Base-by-base conservation (phyloP, 2,888 invertebrate genomes). In the Gymnocheta viridis region DNA sequence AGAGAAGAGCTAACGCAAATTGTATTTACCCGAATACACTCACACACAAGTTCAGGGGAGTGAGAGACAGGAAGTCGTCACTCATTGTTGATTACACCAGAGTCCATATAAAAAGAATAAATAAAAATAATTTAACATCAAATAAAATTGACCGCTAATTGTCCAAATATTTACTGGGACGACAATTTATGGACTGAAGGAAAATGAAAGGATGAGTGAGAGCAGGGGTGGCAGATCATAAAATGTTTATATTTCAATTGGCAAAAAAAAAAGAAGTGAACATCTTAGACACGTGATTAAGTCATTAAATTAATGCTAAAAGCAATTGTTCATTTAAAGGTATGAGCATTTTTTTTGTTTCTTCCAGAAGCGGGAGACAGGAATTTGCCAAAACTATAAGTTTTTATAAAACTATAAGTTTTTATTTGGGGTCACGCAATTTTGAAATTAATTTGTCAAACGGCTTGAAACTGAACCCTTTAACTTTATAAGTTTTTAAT, bases 101-200 rank as follows among this genome's bases (percentile, higher is more conserved):
- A 51, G 54, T 24, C 24, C 27, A 38, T 51, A 47, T 17, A 60
- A 22, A 22, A 64, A 19, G 19, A 70, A 73, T 56, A 77, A 74
- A 74, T 73, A 35, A 60, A 77, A 29, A 78, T 78, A 81, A 81
- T 84, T 81, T 17, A 73, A 81, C 77, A 78, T 77, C 81, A 81
- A 84, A 84, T 69, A 58, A 69, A 84, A 73, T 78, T 81, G 81
- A 84, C 84, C 84, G 77, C 84, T 84, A 84, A 84, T 84, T 84
- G 84, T 78, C 77, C 32, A 81, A 78, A 84, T 84, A 84, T 84
- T 84, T 84, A 81, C 81, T 81, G 64, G 14, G 54, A 58, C 35
- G 47, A 67, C 47, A 44, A 69, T 82, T 82, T 66, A 32, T 77
- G 10, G 27, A 9, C 24, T 24, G 19, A 2, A 14, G 22, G 24